phyloP scores from a whole-genome alignment of 2,888 invertebrate genomes.

The Marasmarcha lunaedactyla region DNA sequence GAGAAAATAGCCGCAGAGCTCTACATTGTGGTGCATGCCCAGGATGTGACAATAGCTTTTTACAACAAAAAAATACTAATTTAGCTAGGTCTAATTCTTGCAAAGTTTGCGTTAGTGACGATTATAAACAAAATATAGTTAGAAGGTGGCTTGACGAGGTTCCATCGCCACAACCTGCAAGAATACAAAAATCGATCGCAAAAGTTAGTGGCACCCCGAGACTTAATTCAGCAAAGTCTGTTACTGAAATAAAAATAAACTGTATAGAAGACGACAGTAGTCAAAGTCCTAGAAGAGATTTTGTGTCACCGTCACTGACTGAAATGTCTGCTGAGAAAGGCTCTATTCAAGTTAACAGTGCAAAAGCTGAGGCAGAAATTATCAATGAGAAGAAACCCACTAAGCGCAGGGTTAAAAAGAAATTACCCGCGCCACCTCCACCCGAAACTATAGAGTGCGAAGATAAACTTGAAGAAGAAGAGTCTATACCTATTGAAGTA shows the following conservation, averaged over 20 bases:
- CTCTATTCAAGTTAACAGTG: constrained; percentile 9
- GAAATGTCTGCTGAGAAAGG: constrained; percentile 4
- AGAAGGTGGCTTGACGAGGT: constrained; percentile 83
- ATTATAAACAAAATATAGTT: constrained; percentile 81
- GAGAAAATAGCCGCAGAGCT: constrained; percentile 72
- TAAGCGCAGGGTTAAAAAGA: constrained; percentile 47
- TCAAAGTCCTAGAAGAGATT: constrained; percentile 19
- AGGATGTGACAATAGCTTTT: constrained; percentile 66
- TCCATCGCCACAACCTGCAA: constrained; percentile 40
- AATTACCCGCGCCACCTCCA: constrained; percentile 47
- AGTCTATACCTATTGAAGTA: constrained; percentile 60
- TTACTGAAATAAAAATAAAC: constrained; percentile 17
- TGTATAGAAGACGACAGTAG: constrained; percentile 22
- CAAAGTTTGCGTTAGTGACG: constrained; percentile 70
- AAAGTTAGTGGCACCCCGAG: constrained; percentile 55
- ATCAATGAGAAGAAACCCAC: constrained; percentile 35
- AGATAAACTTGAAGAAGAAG: constrained; percentile 26
- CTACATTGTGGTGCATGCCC: constrained; percentile 75
- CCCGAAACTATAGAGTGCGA: constrained; percentile 17
- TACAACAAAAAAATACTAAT: constrained; percentile 32
- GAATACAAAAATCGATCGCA: constrained; percentile 42
- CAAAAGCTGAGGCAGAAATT: constrained; percentile 10
- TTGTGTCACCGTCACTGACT: constrained; percentile 12
- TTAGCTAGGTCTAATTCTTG: constrained; percentile 62
- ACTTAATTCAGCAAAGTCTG: constrained; percentile 32